phyloP scores from a whole-genome alignment of 1,140 invertebrate species.

The Pachypeltis micranthus region DNA sequence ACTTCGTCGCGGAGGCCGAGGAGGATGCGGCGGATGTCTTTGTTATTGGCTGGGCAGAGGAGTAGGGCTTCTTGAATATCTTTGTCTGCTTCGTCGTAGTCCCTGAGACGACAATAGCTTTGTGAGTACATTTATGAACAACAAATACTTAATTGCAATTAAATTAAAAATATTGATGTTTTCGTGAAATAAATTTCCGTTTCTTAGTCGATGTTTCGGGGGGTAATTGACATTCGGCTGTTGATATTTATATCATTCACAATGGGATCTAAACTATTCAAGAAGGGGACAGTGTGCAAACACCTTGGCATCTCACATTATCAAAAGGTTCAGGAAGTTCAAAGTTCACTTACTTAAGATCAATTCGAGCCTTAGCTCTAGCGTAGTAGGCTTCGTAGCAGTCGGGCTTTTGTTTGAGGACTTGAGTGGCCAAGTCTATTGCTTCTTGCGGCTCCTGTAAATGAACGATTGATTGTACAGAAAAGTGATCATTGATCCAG shows the following conservation, averaged over 20 bases:
- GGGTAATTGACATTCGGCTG: no score
- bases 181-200: background rate
- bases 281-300: no score
- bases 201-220: no score
- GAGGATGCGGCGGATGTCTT: constrained; percentile 53
- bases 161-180: background rate
- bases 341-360: constrained; percentile 40
- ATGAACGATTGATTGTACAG: background rate
- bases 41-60: constrained; percentile 49
- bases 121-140: no score
- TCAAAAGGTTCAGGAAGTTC: background rate
- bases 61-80: constrained; percentile 57
- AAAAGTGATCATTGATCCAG: background rate
- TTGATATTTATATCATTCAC: no score
- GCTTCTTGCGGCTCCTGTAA: constrained; percentile 66
- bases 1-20: constrained; percentile 53
- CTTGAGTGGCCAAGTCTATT: constrained; percentile 74
- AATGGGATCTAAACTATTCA: no score
- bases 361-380: constrained; percentile 70
- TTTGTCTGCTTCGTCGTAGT: constrained; percentile 45
- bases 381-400: constrained; percentile 90
- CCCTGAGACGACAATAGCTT: constrained; percentile 33
- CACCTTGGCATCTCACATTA: background rate
- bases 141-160: no score
- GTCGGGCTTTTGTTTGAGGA: constrained; percentile 64